These are phyloP conservation scores for Piliocolobus tephrosceles DNA, from an alignment of 2,113 vertebrate species.

Conservation along the genomic window DNA sequence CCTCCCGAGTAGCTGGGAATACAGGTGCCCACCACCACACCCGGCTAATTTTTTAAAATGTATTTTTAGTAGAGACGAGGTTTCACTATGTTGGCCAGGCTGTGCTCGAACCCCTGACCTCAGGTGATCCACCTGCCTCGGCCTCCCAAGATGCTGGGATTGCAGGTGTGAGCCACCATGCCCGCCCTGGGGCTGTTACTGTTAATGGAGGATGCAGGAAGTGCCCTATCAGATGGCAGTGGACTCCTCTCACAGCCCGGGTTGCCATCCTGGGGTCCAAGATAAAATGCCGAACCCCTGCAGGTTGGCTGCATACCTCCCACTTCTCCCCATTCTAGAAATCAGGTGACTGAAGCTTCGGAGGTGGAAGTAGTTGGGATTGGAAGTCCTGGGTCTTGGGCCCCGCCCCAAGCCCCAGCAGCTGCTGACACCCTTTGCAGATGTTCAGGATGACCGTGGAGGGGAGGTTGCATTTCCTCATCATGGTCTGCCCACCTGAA, in stretches of 20 bases:
- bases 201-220: neutral
- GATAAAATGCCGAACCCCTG: neutral
- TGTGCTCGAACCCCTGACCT: no score
- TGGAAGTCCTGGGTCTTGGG: neutral
- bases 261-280: neutral
- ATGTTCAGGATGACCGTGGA: neutral
- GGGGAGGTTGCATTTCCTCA: constrained; percentile 31
- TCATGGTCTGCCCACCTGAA: neutral
- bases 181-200: neutral
- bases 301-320: neutral
- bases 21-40: no score
- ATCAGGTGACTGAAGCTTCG: neutral
- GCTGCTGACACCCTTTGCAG: neutral
- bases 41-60: no score
- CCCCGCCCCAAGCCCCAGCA: neutral
- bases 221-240: neutral
- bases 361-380: neutral
- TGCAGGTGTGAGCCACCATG: neutral
- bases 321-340: neutral
- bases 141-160: no score
- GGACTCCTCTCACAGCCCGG: neutral
- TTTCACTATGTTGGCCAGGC: no score
- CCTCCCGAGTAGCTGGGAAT: no score
- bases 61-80: no score
- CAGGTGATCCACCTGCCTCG: no score